Base-by-base conservation (phyloP, 2,113 vertebrate genomes). In the Alaudala cheleensis region DNA sequence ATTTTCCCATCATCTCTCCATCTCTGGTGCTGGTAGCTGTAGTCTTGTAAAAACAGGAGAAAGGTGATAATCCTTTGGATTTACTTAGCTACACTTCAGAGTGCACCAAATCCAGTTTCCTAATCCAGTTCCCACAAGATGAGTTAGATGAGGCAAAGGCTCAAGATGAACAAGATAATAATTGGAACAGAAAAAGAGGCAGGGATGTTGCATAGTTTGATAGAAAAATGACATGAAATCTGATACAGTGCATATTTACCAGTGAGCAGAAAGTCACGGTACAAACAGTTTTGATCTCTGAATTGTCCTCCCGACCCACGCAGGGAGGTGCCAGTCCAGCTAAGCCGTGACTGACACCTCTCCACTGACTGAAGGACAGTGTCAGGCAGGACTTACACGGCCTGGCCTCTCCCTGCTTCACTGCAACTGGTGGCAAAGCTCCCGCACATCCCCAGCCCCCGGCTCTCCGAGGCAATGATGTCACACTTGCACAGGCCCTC, bases 291-390 rank as follows among this genome's bases (percentile, higher is more conserved):
- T 0, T 34, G 49, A 39, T 53, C n/a, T 72, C 37, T 67, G 20
- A 56, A 22, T 42, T 37, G 56, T 25, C 18, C 58, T 85, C 33
- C 50, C 45, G 40, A 0, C 57, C 22, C 70, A 21, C 0, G 0
- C 2, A 23, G 31, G 14, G 57, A 82, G 49, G 9, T 23, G 62
- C 15, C 49, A 51, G 53, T 64, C 37, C 58, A 14, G 12, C 2
- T 8, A 5, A 86, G 61, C 23, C 10, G 1, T 12, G 45, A 15
- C 47, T 66, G 81, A n/a, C 45, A 23, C 24, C 26, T 84, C 58
- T 4, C 3, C 4, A 8, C 15, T 49, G 57, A 26, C 65, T 56
- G 24, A 57, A 67, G 22, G 24, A 51, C 39, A 18, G 6, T 34
- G 49, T 34, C 45, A 49, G n/a, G 23, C 49, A 4, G 4, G n/a